Percentiles rank a stretch among this genome's conserved stretches.
phyloP scores from a whole-genome alignment of 2,797 vertebrate species.

The Otus scops region DNA sequence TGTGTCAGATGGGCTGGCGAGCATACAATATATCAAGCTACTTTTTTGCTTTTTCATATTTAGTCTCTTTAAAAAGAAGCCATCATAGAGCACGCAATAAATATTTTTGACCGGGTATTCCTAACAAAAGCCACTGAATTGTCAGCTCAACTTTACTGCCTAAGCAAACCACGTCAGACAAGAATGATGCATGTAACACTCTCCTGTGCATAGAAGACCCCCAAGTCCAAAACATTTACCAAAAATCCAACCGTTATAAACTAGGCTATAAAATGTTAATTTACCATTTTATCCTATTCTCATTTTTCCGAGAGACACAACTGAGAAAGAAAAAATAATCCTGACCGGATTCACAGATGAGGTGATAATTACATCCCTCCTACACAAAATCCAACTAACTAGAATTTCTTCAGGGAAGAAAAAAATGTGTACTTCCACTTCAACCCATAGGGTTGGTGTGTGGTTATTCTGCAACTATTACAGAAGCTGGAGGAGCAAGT shows the following conservation, averaged over 20 bases:
- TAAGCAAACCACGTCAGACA: not conserved
- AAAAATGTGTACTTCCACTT: not conserved
- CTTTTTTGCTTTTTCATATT: not conserved
- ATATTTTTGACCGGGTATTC: not conserved
- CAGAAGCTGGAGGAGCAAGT: not conserved
- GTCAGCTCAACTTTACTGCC: constrained; percentile 2
- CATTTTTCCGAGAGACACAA: constrained; percentile 64
- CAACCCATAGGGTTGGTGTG: not conserved
- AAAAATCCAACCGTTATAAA: constrained; percentile 45
- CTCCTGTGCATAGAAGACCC: not conserved
- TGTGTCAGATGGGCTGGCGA: not conserved
- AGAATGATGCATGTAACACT: not conserved
- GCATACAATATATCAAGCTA: not conserved
- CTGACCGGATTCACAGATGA: constrained; percentile 8
- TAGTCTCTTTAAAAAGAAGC: not conserved
- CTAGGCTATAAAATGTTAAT: constrained; percentile 57
- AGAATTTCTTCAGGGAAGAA: not conserved
- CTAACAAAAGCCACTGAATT: not conserved
- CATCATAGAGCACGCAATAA: not conserved
- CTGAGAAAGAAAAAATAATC: constrained; percentile 50
- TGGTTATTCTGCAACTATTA: not conserved
- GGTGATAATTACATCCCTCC: constrained; percentile 17
- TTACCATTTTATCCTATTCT: constrained; percentile 31
- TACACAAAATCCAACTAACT: not conserved
- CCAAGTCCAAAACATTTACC: constrained; percentile 7